A percentile compares a stretch with the other conserved stretches of the same genome.
Evolutionary conservation across 2,888 invertebrate species (phyloP).

Genomic region (Chouioia cunea): DNA sequence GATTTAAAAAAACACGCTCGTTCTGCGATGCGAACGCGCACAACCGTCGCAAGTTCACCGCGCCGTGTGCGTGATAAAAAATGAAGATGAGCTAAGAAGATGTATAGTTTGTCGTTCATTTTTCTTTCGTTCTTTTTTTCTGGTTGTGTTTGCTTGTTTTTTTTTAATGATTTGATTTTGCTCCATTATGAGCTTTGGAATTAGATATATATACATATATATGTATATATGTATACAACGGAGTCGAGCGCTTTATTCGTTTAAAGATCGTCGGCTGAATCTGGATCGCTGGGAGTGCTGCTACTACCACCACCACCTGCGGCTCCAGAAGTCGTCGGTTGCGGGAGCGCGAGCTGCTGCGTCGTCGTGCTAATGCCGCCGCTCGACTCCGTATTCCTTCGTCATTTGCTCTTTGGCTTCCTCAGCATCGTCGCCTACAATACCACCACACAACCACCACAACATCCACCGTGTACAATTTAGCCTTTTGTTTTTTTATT

Average conservation of each 20-base stretch:
- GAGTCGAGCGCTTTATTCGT: constrained; percentile 8
- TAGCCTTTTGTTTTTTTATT: too few species aligned
- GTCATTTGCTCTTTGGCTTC: constrained; percentile 97
- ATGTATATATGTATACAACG: neutral
- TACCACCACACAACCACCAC: neutral
- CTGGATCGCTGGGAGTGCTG: constrained; percentile 47
- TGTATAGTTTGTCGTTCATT: neutral
- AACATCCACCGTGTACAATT: neutral
- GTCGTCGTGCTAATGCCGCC: constrained; percentile 62
- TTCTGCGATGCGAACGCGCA: neutral
- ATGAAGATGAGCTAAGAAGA: too few species aligned
- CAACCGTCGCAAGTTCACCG: neutral
- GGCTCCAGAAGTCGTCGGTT: constrained; percentile 60
- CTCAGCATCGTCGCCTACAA: constrained; percentile 98
- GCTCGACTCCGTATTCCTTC: constrained; percentile 91
- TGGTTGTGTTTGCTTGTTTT: neutral
- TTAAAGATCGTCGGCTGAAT: constrained; percentile 67
- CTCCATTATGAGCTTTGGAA: too few species aligned
- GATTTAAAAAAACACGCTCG: constrained; percentile 40
- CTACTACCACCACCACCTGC: too few species aligned
- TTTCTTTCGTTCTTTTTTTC: neutral
- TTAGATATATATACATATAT: too few species aligned
- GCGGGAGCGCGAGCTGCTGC: constrained; percentile 71
- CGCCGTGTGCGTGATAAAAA: too few species aligned
- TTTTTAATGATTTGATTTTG: neutral